A percentile compares a stretch with the other conserved stretches of the same genome.
These are phyloP conservation scores for Peromyscus nudipes DNA, from an alignment of 2,797 vertebrate genomes.

Conservation along the genomic window DNA sequence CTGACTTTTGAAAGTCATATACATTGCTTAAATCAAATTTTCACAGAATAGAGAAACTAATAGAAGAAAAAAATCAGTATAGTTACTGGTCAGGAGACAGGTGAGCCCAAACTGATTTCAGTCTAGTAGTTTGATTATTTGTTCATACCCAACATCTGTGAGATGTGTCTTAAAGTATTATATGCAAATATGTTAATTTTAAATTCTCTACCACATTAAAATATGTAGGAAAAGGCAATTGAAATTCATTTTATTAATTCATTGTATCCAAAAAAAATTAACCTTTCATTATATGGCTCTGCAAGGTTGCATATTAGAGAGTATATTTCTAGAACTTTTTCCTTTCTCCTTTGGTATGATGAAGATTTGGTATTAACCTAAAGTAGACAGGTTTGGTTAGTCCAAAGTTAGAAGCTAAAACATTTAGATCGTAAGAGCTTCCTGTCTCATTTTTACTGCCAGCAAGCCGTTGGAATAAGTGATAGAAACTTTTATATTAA, in stretches of 20 bases:
- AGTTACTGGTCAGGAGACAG: not conserved
- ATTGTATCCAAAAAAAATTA: not conserved
- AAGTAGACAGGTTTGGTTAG: not conserved
- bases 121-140: not conserved
- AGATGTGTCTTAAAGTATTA: constrained; percentile 30
- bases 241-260: not conserved
- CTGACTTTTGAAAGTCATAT: not conserved
- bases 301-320: not conserved
- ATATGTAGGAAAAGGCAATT: not conserved
- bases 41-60: constrained; percentile 1
- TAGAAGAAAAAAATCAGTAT: not conserved
- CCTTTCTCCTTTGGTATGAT: constrained; percentile 10
- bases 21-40: not conserved
- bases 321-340: not conserved
- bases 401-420: not conserved
- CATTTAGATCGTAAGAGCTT: not conserved
- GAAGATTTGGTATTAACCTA: constrained; percentile 9
- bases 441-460: not conserved
- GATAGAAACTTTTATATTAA: constrained; percentile 25
- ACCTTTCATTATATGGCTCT: not conserved
- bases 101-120: constrained; percentile 16
- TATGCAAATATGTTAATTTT: not conserved
- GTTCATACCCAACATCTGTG: not conserved
- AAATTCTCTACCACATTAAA: constrained; percentile 31
- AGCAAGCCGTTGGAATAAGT: constrained; percentile 32